A percentile compares a stretch with the other conserved stretches of the same genome.
Conservation (phyloP, 2,888 invertebrate genomes). For the Noctua pronuba region DNA sequence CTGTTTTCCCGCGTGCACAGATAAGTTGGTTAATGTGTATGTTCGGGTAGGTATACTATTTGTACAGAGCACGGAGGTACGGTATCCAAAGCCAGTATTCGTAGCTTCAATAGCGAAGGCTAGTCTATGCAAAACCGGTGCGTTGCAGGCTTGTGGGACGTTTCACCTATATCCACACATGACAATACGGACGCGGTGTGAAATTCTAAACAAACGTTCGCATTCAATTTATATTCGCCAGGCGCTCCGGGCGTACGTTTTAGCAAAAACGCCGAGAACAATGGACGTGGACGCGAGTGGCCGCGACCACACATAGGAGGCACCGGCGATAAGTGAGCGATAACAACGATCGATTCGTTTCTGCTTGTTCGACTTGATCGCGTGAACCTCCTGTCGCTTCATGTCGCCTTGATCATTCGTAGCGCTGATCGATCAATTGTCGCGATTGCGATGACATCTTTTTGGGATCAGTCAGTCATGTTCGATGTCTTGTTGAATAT, state of each 20-base stretch:
- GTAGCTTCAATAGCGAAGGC: slow-evolving; percentile 45
- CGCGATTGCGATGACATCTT: slow-evolving; percentile 59
- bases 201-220: slow-evolving; percentile 80
- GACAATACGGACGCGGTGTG: slow-evolving; percentile 72
- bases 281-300: slow-evolving; percentile 69
- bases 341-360: slow-evolving; percentile 82
- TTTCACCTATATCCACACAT: slow-evolving; percentile 71
- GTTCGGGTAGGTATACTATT: neutral
- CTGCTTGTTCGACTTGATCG: slow-evolving; percentile 63
- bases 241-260: slow-evolving; percentile 73
- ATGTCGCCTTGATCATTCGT: slow-evolving; percentile 79
- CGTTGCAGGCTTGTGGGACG: slow-evolving; percentile 61
- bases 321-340: slow-evolving; percentile 71
- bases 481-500: neutral
- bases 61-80: neutral
- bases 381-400: slow-evolving; percentile 72
- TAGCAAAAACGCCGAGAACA: slow-evolving; percentile 72
- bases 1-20: neutral
- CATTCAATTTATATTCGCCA: slow-evolving; percentile 82
- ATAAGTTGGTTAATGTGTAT: neutral
- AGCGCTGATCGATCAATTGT: slow-evolving; percentile 76
- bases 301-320: slow-evolving; percentile 68
- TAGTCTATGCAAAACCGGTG: slow-evolving; percentile 54
- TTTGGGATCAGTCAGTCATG: slow-evolving; percentile 2
- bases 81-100: slow-evolving; percentile 36